Evolutionary conservation across 2,888 invertebrate genomes (phyloP), one percentile per base, ranked within the genome.

Genomic region (Reticulitermes lucifugus): DNA sequence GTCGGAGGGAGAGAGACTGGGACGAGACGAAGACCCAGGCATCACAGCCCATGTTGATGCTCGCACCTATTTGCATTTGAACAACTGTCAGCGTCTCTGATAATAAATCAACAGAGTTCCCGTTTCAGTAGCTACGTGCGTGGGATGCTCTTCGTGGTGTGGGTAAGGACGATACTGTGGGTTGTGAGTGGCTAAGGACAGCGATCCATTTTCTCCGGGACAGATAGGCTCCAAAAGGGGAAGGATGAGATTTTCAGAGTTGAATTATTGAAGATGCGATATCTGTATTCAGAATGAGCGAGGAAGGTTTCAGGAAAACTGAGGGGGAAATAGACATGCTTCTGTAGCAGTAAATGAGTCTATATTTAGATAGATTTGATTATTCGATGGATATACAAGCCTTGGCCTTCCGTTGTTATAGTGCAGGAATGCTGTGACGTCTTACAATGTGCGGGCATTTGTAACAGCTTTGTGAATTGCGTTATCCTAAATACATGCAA

Each of bases 41-140:
- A 29, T 70, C 70, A 29, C 10, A 14, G 70, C 14, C 70, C 25
- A 70, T 70, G 70, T 70, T 70, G 55, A 55, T 21, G 51, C 60
- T 22, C 83, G 43, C 82, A 84, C 83, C 84, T 86, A 86, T 86
- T 86, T 86, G 86, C 86, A 86, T 86, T 84, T 86, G 84, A 86
- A 86, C 84, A 41, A 86, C 86, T 86, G 86, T 86, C 86, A 84
- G 84, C 81, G 46, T n/a, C n/a, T 22, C 59, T 41, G 65, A 84
- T 84, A 85, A 86, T 85, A 85, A 86, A 86, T 86, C 85, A 86
- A 83, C 85, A 73, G 43, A 79, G 77, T 51, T 79, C 46, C 35
- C 41, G 25, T 80, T 80, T 60, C 80, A 80, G 55, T 80, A 29
- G 80, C n/a, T 79, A 46, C 51, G 55, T 51, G n/a, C 65, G 65